These are phyloP conservation scores for Moxostoma hubbsi DNA, from an alignment of 2,797 vertebrate genomes.

Conservation along the genomic window DNA sequence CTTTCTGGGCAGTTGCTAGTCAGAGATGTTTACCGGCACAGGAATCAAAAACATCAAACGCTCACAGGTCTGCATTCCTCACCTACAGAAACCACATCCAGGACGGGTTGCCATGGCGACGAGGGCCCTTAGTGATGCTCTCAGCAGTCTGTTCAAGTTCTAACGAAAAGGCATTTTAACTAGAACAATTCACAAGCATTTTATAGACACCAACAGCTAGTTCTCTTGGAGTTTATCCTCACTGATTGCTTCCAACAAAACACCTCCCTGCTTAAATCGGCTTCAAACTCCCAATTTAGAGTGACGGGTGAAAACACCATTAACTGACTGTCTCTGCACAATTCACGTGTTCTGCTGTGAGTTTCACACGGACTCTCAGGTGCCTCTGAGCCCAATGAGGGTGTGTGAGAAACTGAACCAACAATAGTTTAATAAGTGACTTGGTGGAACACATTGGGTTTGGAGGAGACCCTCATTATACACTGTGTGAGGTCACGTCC, in stretches of 20 bases:
- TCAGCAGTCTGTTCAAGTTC: neutral
- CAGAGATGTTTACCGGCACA: constrained; percentile 6
- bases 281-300: neutral
- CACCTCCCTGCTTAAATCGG: neutral
- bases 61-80: constrained; percentile 64
- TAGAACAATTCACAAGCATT: neutral
- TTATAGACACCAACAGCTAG: neutral
- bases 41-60: constrained; percentile 18
- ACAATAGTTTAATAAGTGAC: neutral
- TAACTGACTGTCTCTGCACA: neutral
- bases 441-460: neutral
- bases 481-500: constrained; percentile 27
- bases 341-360: neutral
- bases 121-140: neutral
- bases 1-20: constrained; percentile 5
- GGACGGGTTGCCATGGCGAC: constrained; percentile 66
- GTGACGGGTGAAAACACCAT: neutral
- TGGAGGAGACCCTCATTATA: neutral
- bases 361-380: too few relatives aligned
- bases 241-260: neutral
- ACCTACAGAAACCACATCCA: constrained; percentile 63
- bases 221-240: neutral
- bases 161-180: constrained; percentile 40
- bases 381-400: neutral
- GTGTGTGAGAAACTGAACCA: neutral